phyloP scores from a whole-genome alignment of 1,140 invertebrate genomes.

The Drosophila quadrilineata region DNA sequence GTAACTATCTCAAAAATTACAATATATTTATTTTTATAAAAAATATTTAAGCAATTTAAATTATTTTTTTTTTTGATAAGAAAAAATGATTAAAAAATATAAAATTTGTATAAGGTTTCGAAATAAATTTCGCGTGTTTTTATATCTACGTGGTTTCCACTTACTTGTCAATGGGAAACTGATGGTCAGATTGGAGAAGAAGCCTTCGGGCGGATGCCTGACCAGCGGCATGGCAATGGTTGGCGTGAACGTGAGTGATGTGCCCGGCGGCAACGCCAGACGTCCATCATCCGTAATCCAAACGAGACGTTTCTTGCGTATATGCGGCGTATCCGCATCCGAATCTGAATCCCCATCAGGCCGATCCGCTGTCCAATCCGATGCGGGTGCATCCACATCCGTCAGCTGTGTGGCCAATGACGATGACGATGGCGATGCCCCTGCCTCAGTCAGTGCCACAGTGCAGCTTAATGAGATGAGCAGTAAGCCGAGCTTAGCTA shows the following conservation, averaged over 20 bases:
- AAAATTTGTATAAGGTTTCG: too few species aligned
- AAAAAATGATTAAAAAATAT: too few species aligned
- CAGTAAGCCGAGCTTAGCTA: constrained; percentile 10
- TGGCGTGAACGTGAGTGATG: constrained; percentile 89
- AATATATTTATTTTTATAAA: too few species aligned
- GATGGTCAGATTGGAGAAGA: constrained; percentile 91
- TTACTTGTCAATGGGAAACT: constrained; percentile 94
- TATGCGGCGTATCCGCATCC: constrained; percentile 82
- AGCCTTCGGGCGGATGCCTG: constrained; percentile 90
- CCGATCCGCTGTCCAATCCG: too few species aligned
- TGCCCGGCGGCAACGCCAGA: constrained; percentile 90
- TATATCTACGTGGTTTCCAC: constrained; percentile 81
- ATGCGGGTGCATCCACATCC: constrained; percentile 53
- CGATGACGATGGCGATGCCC: too few species aligned
- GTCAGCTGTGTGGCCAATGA: constrained; percentile 46
- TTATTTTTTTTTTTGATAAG: too few species aligned
- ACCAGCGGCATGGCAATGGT: constrained; percentile 91
- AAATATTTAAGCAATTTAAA: too few species aligned
- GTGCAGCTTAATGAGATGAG: constrained; percentile 21
- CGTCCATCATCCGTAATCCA: constrained; percentile 92
- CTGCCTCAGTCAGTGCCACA: constrained; percentile 36
- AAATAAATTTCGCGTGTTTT: too few species aligned
- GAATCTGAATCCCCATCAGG: constrained; percentile 10
- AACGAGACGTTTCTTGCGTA: constrained; percentile 89
- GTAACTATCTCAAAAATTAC: too few species aligned